These are phyloP conservation scores for Eriocheir sinensis DNA, from an alignment of 1,140 invertebrate species.

Conservation along the genomic window DNA sequence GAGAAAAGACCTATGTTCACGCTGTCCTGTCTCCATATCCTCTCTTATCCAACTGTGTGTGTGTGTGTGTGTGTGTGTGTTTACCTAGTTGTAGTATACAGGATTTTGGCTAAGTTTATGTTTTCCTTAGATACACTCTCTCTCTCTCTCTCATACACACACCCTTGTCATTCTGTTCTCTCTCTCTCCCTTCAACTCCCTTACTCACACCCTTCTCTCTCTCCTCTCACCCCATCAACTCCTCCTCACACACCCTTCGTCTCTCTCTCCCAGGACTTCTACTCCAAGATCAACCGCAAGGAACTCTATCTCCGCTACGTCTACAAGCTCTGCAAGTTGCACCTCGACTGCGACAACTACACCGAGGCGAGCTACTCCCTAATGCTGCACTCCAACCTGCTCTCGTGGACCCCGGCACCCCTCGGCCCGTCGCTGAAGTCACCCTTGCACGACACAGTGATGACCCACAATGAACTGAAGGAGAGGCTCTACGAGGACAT, in stretches of 20 bases:
- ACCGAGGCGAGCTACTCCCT: conserved; percentile 96
- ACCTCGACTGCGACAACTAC: conserved; percentile 94
- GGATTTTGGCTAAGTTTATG: no score
- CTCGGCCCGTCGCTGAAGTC: conserved; percentile 87
- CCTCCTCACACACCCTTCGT: background rate
- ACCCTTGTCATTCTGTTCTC: no score
- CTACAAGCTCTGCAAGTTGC: conserved; percentile 95
- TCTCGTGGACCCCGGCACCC: conserved; percentile 90
- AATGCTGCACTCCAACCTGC: conserved; percentile 91
- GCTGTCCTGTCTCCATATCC: no score
- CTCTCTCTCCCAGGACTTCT: conserved; percentile 90
- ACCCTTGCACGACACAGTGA: conserved; percentile 85
- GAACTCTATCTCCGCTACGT: conserved; percentile 98
- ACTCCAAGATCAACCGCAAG: conserved; percentile 93
- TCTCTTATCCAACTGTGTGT: no score
- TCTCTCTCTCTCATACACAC: no score
- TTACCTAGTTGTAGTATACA: no score
- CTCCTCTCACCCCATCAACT: background rate
- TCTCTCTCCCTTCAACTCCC: no score
- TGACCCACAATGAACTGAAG: conserved; percentile 94
- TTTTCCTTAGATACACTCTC: no score
- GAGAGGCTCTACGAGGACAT: conserved; percentile 95
- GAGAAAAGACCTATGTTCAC: no score
- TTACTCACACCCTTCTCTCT: no score
- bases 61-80: no score